phyloP scores from a whole-genome alignment of 2,888 invertebrate species.

The Eugnorisma glareosa region DNA sequence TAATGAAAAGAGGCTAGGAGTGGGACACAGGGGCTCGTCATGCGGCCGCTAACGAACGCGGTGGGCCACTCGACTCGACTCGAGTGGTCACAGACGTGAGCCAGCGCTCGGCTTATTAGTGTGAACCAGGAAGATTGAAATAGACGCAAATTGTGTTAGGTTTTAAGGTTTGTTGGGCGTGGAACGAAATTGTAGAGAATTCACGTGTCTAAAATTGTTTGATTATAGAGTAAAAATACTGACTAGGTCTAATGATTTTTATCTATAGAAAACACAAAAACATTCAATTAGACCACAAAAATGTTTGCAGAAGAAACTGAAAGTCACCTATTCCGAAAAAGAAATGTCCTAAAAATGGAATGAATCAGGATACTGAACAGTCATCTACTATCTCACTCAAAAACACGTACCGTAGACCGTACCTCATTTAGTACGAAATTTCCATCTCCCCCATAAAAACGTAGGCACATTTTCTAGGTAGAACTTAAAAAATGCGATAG shows the following conservation, averaged over 20 bases:
- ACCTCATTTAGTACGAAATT: slow-evolving; percentile 54
- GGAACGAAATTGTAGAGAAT: background rate
- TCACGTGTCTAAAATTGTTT: background rate
- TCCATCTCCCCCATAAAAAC: slow-evolving; percentile 56
- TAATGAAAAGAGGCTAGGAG: slow-evolving; percentile 90
- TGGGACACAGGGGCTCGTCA: slow-evolving; percentile 85
- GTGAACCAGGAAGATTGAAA: slow-evolving; percentile 62
- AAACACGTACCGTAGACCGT: slow-evolving; percentile 46
- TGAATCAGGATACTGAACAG: slow-evolving; percentile 29
- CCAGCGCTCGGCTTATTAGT: slow-evolving; percentile 77
- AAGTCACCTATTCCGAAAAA: slow-evolving; percentile 13
- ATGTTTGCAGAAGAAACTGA: slow-evolving; percentile 2
- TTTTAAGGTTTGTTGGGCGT: slow-evolving; percentile 27
- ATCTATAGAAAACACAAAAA: background rate
- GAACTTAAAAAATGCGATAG: slow-evolving; percentile 58
- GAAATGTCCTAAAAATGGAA: slow-evolving; percentile 17
- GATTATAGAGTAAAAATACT: background rate
- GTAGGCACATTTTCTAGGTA: slow-evolving; percentile 59
- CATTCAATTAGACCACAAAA: background rate
- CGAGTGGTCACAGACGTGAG: slow-evolving; percentile 80
- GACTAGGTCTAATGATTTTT: background rate
- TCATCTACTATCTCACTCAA: slow-evolving; percentile 44
- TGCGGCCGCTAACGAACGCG: slow-evolving; percentile 89
- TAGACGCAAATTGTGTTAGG: slow-evolving; percentile 54
- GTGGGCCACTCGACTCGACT: slow-evolving; percentile 81